These are phyloP conservation scores for Hydropsyche tenuis DNA, from an alignment of 1,140 invertebrate species.

Conservation along the genomic window DNA sequence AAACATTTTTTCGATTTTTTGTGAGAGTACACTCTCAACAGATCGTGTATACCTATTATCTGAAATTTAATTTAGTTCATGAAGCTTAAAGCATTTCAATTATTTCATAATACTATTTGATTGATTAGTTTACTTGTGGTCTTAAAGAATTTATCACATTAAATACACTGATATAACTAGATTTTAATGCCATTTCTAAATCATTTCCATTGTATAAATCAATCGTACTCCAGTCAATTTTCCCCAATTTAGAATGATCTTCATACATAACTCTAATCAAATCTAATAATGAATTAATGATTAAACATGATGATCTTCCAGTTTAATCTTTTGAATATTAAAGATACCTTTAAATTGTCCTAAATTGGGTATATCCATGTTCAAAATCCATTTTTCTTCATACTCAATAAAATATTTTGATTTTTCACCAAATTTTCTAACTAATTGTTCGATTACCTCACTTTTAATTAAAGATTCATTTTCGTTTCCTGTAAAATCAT, in stretches of 20 bases:
- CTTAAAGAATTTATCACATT: background rate
- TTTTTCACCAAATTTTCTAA: background rate
- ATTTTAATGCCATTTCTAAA: background rate
- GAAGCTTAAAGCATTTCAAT: background rate
- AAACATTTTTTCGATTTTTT: background rate
- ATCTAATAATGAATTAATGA: background rate
- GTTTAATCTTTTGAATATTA: background rate
- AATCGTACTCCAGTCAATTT: slow-evolving; percentile 12
- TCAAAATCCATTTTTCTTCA: background rate
- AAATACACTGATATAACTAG: background rate
- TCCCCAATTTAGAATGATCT: background rate
- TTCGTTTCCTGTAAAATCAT: background rate
- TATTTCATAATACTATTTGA: background rate
- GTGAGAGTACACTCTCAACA: background rate
- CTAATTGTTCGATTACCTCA: slow-evolving; percentile 14
- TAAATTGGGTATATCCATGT: background rate
- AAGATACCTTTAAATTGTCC: background rate
- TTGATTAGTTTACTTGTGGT: slow-evolving; percentile 9
- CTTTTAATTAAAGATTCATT: background rate
- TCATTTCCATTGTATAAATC: slow-evolving; percentile 5
- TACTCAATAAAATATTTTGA: background rate
- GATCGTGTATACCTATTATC: background rate
- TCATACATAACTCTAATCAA: background rate
- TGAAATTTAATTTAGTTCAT: slow-evolving; percentile 7
- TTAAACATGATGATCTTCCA: background rate